These are phyloP conservation scores for Cosmia trapezina DNA, from an alignment of 2,888 invertebrate genomes.

Conservation along the genomic window DNA sequence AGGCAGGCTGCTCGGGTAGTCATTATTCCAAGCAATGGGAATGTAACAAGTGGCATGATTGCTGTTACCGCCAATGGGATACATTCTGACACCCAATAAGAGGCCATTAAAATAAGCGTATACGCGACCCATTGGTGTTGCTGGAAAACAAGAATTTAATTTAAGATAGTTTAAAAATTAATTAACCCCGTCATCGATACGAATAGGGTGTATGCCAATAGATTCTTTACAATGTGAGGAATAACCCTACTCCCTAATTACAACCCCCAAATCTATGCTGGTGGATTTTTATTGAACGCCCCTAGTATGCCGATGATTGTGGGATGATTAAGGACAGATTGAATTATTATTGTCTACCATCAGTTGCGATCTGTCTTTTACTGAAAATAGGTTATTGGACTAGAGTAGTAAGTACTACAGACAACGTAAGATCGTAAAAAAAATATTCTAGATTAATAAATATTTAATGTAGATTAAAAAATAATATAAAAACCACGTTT, in stretches of 20 bases:
- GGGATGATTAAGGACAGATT: no score
- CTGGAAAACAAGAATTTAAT: conserved; percentile 67
- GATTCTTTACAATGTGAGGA: neutral
- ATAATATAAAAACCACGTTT: no score
- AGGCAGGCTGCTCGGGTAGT: conserved; percentile 73
- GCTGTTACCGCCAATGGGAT: conserved; percentile 95
- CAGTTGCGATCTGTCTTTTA: no score
- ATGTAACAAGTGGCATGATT: conserved; percentile 93
- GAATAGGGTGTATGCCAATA: neutral
- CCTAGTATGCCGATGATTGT: neutral
- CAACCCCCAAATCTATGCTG: neutral
- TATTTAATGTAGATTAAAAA: no score
- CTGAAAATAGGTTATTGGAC: no score
- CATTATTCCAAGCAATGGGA: conserved; percentile 93
- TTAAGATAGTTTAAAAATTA: no score
- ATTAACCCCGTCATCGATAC: neutral
- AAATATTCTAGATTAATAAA: no score
- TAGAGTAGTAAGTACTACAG: no score
- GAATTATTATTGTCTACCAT: no score
- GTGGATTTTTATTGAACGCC: no score
- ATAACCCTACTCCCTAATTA: neutral
- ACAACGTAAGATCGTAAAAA: no score
- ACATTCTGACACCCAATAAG: conserved; percentile 95
- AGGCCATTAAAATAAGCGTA: conserved; percentile 93
- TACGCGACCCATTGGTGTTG: conserved; percentile 91